These are phyloP conservation scores for Chloromyia formosa DNA, from an alignment of 2,888 invertebrate genomes.

Conservation along the genomic window DNA sequence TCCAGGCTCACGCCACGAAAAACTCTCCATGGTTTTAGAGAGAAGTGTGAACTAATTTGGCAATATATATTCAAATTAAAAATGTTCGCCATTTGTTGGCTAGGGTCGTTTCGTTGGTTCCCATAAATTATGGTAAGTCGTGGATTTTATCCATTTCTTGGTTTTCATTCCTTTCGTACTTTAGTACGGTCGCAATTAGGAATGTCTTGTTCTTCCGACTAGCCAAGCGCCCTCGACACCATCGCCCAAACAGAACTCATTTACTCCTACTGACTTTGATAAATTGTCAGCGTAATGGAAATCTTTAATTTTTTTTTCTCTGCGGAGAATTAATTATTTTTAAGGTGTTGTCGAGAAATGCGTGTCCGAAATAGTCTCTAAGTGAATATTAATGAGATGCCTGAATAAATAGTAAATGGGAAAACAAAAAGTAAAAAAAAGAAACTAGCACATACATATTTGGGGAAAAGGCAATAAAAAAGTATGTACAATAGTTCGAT, in stretches of 20 bases:
- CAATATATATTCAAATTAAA: slow-evolving; percentile 43
- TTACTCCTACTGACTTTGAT: slow-evolving; percentile 39
- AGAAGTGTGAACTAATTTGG: slow-evolving; percentile 44
- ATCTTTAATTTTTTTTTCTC: slow-evolving; percentile 29
- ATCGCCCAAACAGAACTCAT: slow-evolving; percentile 23
- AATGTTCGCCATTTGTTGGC: slow-evolving; percentile 44
- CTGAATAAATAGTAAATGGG: neutral
- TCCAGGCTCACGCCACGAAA: neutral
- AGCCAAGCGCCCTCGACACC: neutral
- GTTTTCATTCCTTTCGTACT: slow-evolving; percentile 27
- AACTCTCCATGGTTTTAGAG: too few relatives aligned
- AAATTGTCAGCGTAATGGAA: slow-evolving; percentile 38
- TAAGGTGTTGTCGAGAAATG: slow-evolving; percentile 13
- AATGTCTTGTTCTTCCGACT: slow-evolving; percentile 40
- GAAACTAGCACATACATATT: too few relatives aligned
- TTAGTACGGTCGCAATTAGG: slow-evolving; percentile 37
- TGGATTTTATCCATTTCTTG: slow-evolving; percentile 43
- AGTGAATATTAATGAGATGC: slow-evolving; percentile 32
- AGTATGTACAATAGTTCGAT: too few relatives aligned
- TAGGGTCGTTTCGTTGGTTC: slow-evolving; percentile 40
- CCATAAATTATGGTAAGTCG: slow-evolving; percentile 44
- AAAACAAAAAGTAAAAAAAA: too few relatives aligned
- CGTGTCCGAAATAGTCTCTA: neutral
- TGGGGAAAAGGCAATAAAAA: too few relatives aligned
- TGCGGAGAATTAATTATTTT: slow-evolving; percentile 24